These are phyloP conservation scores for Acanthochromis polyacanthus DNA, from an alignment of 2,113 vertebrate genomes.

Conservation along the genomic window DNA sequence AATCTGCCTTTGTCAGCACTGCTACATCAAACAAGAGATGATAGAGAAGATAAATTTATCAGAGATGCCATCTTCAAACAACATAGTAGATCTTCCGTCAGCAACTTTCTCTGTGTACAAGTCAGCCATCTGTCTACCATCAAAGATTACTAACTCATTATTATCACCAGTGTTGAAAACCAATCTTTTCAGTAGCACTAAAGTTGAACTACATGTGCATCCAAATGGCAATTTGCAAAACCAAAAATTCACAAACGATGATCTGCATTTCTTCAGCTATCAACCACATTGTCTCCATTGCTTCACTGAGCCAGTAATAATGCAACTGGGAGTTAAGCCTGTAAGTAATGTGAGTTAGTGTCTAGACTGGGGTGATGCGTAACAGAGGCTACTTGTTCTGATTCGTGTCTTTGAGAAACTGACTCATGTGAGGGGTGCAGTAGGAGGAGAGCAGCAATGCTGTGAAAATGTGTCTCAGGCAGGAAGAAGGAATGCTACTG, in stretches of 20 bases:
- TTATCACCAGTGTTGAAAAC: conserved; percentile 15
- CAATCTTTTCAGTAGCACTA: conserved; percentile 16
- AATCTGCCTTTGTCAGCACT: not conserved
- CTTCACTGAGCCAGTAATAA: conserved; percentile 51
- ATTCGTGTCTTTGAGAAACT: conserved; percentile 47
- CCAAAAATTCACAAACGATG: conserved; percentile 21
- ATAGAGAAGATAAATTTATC: conserved; percentile 1
- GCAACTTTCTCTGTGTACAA: not conserved
- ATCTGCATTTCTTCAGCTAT: conserved; percentile 59
- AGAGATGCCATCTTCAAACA: not conserved
- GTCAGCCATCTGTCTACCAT: not conserved
- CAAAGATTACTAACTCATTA: not conserved
- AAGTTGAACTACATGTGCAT: conserved; percentile 7
- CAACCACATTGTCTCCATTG: conserved; percentile 39
- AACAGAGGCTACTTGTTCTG: conserved; percentile 73
- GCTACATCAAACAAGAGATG: not conserved
- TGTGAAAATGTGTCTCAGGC: conserved; percentile 34
- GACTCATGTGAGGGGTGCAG: conserved; percentile 46
- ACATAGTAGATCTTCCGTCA: not conserved
- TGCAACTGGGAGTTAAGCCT: conserved; percentile 45
- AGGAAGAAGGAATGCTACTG: conserved; percentile 41
- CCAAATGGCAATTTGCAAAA: conserved; percentile 39
- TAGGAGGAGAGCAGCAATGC: conserved; percentile 16
- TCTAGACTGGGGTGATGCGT: conserved; percentile 68
- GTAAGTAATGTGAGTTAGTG: conserved; percentile 51